Evolutionary conservation across 1,140 invertebrate genomes (phyloP), one percentile per base, ranked within the genome.

Genomic region (Penaeus japonicus): DNA sequence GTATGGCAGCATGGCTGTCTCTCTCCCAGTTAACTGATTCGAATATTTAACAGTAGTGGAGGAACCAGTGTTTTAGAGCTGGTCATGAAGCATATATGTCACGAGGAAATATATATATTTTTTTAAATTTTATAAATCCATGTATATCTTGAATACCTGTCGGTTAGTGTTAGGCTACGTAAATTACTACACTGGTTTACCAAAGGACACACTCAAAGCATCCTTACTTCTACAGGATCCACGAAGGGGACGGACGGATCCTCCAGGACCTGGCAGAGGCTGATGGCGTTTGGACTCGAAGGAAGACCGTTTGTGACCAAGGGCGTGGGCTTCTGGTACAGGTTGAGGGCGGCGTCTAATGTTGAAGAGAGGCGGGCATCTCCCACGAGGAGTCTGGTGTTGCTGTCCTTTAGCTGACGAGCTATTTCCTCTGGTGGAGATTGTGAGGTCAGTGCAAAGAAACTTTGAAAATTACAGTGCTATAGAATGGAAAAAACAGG

Each of bases 321-420:
- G 0, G 47, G 24, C 5, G 54, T 20, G 4, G 86, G 79, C 35
- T 83, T 88, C 47, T 73, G 57, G 17, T 84, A 35, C 18, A 80
- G 20, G 18, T 30, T 62, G 20, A 90, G 80, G 57, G 89, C 81
- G 20, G 81, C 70, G 17, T 78, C 55, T 10, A 82, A 15, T n/a
- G 70, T 57, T 30, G 79, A 27, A 5, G 79, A 80, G 18, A 81
- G 24, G 24, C 10, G n/a, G n/a, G 35, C 55, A 39, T 87, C 86
- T 65, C 65, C 62, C 3, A 90, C 86, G 4, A 90, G 70, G 20
- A 90, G 7, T 30, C 32, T 81, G 20, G 89, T 59, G 15, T 79
- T 35, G 55, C 89, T 90, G 77, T 89, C 87, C n/a, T 39, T 22
- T 24, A 90, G 75, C 47, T 90, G 89, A 5, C 65, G 59, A n/a